Percentiles rank a stretch among this genome's conserved stretches.
phyloP scores from a whole-genome alignment of 1,140 invertebrate genomes.

The Bombyx mandarina region DNA sequence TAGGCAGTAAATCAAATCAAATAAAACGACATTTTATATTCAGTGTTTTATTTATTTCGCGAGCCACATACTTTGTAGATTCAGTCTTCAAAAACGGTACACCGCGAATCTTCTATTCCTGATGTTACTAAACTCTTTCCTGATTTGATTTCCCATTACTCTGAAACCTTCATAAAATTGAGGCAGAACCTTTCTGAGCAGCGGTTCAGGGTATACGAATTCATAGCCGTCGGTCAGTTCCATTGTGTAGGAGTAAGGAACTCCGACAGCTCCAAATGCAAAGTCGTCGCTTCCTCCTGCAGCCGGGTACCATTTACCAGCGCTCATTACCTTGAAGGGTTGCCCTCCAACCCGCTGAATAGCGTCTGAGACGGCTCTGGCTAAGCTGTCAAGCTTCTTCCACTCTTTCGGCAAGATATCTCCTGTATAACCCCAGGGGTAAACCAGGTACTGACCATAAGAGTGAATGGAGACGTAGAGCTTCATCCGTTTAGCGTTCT shows the following conservation, averaged over 20 bases:
- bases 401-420: slow-evolving; percentile 42
- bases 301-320: slow-evolving; percentile 73
- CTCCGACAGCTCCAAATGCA: slow-evolving; percentile 73
- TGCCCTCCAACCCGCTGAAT: slow-evolving; percentile 53
- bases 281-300: slow-evolving; percentile 81
- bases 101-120: slow-evolving; percentile 5
- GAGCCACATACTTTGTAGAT: too few species aligned
- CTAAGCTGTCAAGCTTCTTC: slow-evolving; percentile 41
- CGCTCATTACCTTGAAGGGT: slow-evolving; percentile 67
- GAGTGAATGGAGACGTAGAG: slow-evolving; percentile 80
- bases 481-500: slow-evolving; percentile 68
- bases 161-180: slow-evolving; percentile 56
- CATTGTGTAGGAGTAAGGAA: slow-evolving; percentile 79
- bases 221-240: slow-evolving; percentile 73
- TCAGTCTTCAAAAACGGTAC: not conserved
- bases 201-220: slow-evolving; percentile 49
- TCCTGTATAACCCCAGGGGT: slow-evolving; percentile 73
- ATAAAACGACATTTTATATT: not conserved
- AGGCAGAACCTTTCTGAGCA: slow-evolving; percentile 32
- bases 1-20: not conserved
- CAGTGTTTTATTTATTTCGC: too few species aligned
- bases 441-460: slow-evolving; percentile 75
- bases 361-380: slow-evolving; percentile 43
- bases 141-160: slow-evolving; percentile 39
- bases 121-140: slow-evolving; percentile 46